These are phyloP conservation scores for Sphenodon punctatus DNA, from an alignment of 2,797 vertebrate genomes.

Conservation along the genomic window DNA sequence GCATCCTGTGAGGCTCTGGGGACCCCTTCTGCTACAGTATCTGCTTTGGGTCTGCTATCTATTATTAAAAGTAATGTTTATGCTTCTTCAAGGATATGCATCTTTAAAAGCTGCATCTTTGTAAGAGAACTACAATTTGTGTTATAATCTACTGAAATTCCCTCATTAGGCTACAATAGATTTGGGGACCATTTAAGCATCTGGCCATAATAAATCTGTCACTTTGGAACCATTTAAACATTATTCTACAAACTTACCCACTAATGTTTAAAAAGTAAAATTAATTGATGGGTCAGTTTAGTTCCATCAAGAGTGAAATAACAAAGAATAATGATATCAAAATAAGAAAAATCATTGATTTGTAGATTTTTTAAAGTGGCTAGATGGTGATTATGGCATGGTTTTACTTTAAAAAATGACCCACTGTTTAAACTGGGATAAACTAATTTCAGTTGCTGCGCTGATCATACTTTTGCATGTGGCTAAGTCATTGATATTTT, in stretches of 20 bases:
- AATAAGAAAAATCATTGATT: slow-evolving; percentile 10
- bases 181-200: too few relatives aligned
- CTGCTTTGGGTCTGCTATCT: not conserved
- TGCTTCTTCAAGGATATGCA: slow-evolving; percentile 17
- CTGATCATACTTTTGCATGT: slow-evolving; percentile 6
- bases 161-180: not conserved
- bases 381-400: not conserved
- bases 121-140: not conserved
- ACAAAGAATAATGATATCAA: not conserved
- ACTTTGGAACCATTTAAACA: not conserved
- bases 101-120: not conserved
- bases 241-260: too few relatives aligned
- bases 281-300: not conserved
- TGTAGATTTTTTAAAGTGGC: slow-evolving; percentile 12
- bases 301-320: slow-evolving; percentile 15
- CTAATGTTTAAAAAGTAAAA: not conserved
- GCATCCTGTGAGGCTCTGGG: too few relatives aligned
- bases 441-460: slow-evolving; percentile 23
- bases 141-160: not conserved
- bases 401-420: slow-evolving; percentile 19
- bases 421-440: too few relatives aligned
- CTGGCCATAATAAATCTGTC: not conserved
- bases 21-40: too few relatives aligned
- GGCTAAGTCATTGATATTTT: slow-evolving; percentile 50
- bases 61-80: not conserved